phyloP scores from a whole-genome alignment of 2,797 vertebrate species.

The Selene dorsalis region DNA sequence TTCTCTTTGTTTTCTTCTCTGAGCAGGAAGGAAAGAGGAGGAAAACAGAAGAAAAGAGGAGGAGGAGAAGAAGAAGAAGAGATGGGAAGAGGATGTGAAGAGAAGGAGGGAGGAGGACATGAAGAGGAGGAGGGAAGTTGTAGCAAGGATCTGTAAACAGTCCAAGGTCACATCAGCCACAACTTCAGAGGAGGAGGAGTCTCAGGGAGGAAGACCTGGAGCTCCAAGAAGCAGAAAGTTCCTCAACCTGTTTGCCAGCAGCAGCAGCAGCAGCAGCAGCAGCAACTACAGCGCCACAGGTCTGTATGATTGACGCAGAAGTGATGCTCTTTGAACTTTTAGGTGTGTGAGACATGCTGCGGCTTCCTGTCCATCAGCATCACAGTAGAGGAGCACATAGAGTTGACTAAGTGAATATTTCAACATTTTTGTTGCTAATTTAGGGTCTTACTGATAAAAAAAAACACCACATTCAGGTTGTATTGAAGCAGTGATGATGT shows the following conservation, averaged over 20 bases:
- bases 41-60: conserved; percentile 74
- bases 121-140: conserved; percentile 73
- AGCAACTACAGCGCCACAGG: conserved; percentile 87
- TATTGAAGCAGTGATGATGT: too few species aligned
- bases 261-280: conserved; percentile 79
- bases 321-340: background rate
- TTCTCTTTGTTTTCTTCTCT: conserved; percentile 29
- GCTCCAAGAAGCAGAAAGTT: conserved; percentile 93
- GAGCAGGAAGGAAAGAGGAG: conserved; percentile 70
- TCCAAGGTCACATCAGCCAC: conserved; percentile 87
- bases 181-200: conserved; percentile 81
- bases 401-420: too few species aligned
- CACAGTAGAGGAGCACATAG: background rate
- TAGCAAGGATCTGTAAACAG: conserved; percentile 83
- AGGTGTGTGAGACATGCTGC: background rate
- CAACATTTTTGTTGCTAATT: too few species aligned
- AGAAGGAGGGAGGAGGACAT: conserved; percentile 75
- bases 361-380: background rate
- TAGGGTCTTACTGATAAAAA: too few species aligned
- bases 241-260: conserved; percentile 92
- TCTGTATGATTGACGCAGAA: conserved; percentile 74
- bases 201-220: conserved; percentile 48
- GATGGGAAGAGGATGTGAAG: conserved; percentile 76
- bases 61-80: conserved; percentile 72
- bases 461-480: too few species aligned